Conservation (phyloP, 2,888 invertebrate species). For the Ellobium chinense region DNA sequence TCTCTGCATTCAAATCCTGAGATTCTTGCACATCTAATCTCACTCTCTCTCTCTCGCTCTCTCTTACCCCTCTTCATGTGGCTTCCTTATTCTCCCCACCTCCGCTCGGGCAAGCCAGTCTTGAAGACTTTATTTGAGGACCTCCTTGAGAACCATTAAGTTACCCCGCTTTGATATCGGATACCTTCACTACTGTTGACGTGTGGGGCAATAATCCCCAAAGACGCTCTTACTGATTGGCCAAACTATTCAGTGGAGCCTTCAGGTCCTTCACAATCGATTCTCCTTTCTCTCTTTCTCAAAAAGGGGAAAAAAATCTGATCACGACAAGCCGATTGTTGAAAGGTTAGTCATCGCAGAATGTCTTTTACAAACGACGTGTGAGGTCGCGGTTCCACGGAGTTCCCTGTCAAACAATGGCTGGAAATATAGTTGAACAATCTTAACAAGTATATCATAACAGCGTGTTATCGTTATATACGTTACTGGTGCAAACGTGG, state of each 20-base stretch:
- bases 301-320: neutral
- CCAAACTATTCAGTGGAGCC: neutral
- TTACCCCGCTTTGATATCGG: constrained; percentile 14
- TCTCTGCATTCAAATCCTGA: too few species aligned
- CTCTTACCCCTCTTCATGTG: neutral
- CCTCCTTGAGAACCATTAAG: constrained; percentile 20
- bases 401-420: neutral
- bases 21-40: too few species aligned
- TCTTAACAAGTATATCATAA: too few species aligned
- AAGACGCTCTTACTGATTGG: neutral
- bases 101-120: neutral
- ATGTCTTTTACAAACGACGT: neutral
- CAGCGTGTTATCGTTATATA: too few species aligned
- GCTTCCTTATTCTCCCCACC: neutral
- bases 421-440: too few species aligned
- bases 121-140: constrained; percentile 1
- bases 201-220: constrained; percentile 6
- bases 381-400: neutral
- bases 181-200: constrained; percentile 22
- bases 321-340: neutral
- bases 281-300: neutral
- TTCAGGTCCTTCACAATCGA: neutral
- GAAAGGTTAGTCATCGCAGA: neutral
- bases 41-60: neutral
- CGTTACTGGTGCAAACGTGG: too few species aligned